Evolutionary conservation across 2,797 vertebrate species (phyloP).

Genomic region (Chaunax sp.): DNA sequence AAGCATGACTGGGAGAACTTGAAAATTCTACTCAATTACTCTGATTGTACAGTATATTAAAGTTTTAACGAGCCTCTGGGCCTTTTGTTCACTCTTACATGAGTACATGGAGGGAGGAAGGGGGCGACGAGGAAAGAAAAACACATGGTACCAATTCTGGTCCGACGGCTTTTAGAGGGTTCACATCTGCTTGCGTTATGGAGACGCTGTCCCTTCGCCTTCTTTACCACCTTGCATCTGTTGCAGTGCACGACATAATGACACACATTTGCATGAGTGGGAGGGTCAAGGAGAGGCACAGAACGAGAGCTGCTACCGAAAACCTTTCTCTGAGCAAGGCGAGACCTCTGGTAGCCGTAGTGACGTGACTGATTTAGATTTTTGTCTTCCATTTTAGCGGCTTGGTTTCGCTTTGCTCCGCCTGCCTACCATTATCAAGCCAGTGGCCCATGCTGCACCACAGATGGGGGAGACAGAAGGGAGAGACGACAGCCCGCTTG

Average conservation of each 20-base stretch:
- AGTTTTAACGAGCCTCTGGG: constrained; percentile 78
- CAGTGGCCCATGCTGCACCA: constrained; percentile 80
- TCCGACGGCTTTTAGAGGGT: constrained; percentile 64
- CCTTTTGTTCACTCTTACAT: constrained; percentile 62
- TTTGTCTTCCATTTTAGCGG: constrained; percentile 57
- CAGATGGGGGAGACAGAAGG: constrained; percentile 87
- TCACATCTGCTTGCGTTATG: constrained; percentile 73
- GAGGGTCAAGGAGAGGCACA: constrained; percentile 17
- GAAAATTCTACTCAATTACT: constrained; percentile 83
- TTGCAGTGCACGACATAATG: constrained; percentile 37
- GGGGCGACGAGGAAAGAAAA: constrained; percentile 50
- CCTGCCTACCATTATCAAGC: constrained; percentile 74
- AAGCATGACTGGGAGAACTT: constrained; percentile 76
- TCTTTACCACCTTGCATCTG: constrained; percentile 59
- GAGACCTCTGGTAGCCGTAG: constrained; percentile 47
- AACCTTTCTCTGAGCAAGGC: constrained; percentile 35
- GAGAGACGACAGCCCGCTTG: constrained; percentile 78
- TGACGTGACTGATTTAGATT: constrained; percentile 43
- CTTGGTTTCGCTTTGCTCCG: constrained; percentile 50
- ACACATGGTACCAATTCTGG: constrained; percentile 73
- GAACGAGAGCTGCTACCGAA: constrained; percentile 41
- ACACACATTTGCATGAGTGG: constrained; percentile 47
- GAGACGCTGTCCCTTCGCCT: constrained; percentile 44
- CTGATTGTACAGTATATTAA: constrained; percentile 84
- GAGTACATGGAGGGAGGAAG: constrained; percentile 49